A percentile compares a stretch with the other conserved stretches of the same genome.
These are phyloP conservation scores for Rhinichthys klamathensis DNA, from an alignment of 2,113 vertebrate genomes.

Conservation along the genomic window DNA sequence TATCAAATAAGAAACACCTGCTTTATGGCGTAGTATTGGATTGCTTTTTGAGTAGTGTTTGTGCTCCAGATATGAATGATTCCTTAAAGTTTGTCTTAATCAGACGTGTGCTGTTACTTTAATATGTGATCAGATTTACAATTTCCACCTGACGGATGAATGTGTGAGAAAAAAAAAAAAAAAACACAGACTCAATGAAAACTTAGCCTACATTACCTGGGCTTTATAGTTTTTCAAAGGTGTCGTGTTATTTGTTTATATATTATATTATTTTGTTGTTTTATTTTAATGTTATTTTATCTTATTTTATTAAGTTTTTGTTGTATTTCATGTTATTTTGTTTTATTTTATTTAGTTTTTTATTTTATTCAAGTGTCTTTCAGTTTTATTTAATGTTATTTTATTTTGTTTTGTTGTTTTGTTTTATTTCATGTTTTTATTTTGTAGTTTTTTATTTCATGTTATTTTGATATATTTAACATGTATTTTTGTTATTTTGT, in stretches of 20 bases:
- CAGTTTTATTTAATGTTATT: too few relatives aligned
- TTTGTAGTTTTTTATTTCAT: too few relatives aligned
- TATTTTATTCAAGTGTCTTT: too few relatives aligned
- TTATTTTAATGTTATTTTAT: background rate
- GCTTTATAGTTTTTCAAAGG: background rate
- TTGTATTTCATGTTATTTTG: too few relatives aligned
- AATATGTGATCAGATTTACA: background rate
- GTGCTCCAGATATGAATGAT: background rate
- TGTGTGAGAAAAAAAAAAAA: background rate
- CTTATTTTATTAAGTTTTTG: background rate
- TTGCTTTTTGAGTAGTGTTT: background rate
- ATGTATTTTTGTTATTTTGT: too few relatives aligned
- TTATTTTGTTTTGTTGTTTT: too few relatives aligned
- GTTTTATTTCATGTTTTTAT: too few relatives aligned
- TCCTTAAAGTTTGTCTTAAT: background rate
- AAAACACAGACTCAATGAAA: background rate
- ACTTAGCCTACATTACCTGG: background rate
- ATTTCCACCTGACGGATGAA: background rate
- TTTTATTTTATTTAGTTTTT: too few relatives aligned
- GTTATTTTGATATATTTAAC: too few relatives aligned
- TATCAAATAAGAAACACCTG: background rate
- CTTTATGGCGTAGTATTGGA: background rate
- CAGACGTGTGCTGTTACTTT: background rate
- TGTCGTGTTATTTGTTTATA: background rate
- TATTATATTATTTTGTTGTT: background rate